These are phyloP conservation scores for Tricholaema leucomelas DNA, from an alignment of 2,113 vertebrate genomes.

Conservation along the genomic window DNA sequence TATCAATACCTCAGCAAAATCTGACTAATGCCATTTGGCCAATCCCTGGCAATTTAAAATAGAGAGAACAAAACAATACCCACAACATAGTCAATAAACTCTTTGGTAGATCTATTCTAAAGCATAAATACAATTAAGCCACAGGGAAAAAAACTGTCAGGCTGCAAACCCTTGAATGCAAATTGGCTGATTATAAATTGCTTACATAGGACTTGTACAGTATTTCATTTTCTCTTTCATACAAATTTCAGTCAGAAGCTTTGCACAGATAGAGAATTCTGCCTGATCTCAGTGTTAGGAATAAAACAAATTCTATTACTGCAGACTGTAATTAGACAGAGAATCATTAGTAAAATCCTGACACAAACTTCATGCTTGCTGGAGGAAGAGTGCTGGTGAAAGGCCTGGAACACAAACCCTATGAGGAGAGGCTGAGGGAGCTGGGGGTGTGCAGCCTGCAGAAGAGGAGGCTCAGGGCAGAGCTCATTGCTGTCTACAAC, in stretches of 20 bases:
- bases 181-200: background rate
- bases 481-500: too few species aligned
- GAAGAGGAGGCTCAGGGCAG: too few species aligned
- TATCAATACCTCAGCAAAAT: background rate
- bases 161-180: background rate
- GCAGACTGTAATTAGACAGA: conserved; percentile 47
- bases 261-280: background rate
- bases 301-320: conserved; percentile 55
- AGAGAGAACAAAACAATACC: background rate
- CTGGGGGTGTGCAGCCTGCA: too few species aligned
- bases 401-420: too few species aligned
- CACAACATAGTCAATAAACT: background rate
- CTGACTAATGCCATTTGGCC: background rate
- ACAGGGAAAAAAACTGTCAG: background rate
- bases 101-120: background rate
- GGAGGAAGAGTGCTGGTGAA: background rate
- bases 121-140: background rate
- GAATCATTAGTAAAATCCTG: conserved; percentile 1
- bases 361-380: background rate
- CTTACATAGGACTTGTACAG: background rate
- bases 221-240: background rate
- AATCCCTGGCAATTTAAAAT: background rate
- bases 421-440: too few species aligned
- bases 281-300: conserved; percentile 11
- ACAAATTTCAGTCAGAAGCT: background rate